A percentile compares a stretch with the other conserved stretches of the same genome.
phyloP scores from a whole-genome alignment of 1,140 invertebrate species.

The Calycopis cecrops region DNA sequence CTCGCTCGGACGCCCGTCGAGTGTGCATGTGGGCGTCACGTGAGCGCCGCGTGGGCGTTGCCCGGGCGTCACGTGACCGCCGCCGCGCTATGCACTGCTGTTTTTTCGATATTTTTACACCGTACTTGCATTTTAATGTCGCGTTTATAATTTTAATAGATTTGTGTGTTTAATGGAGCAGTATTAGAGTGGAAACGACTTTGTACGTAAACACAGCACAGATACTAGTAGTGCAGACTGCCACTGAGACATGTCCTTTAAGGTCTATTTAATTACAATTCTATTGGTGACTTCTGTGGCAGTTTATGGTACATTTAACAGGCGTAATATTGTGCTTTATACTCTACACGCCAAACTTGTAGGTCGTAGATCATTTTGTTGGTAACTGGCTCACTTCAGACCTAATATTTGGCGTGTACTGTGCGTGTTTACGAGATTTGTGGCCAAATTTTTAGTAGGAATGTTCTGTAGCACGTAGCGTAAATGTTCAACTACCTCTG shows the following conservation, averaged over 20 bases:
- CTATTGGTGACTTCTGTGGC: too few species aligned
- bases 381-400: too few species aligned
- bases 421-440: slow-evolving; percentile 11
- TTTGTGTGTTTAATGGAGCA: not conserved
- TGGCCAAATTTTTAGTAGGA: slow-evolving; percentile 54
- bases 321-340: too few species aligned
- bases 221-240: too few species aligned
- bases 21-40: not conserved
- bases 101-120: slow-evolving; percentile 3
- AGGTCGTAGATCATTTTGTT: too few species aligned
- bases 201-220: not conserved
- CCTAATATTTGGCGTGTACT: too few species aligned
- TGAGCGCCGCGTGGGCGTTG: not conserved
- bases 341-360: too few species aligned
- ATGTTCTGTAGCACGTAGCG: slow-evolving; percentile 13
- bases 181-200: slow-evolving; percentile 1
- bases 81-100: not conserved
- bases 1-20: too few species aligned
- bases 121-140: slow-evolving; percentile 1
- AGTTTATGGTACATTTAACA: too few species aligned
- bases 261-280: too few species aligned
- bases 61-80: not conserved
- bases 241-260: too few species aligned
- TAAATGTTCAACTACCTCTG: slow-evolving; percentile 22
- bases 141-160: not conserved